Evolutionary conservation across 2,113 vertebrate genomes (phyloP).

Genomic region (Microcebus lehilahytsara): DNA sequence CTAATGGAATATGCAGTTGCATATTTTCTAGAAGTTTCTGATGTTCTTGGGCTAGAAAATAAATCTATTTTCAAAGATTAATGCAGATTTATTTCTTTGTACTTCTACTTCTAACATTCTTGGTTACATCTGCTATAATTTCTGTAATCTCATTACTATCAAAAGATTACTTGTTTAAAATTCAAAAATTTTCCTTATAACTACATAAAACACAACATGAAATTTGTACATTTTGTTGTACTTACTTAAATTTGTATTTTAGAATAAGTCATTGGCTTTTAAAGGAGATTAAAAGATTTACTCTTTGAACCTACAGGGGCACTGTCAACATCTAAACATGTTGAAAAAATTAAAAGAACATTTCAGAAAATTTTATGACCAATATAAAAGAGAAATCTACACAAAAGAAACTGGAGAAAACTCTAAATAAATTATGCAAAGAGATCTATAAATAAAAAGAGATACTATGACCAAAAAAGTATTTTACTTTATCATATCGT

Average conservation of each 20-base stretch:
- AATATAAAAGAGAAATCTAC: neutral
- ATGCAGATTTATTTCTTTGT: neutral
- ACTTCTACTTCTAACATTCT: neutral
- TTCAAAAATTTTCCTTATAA: neutral
- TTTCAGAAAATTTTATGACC: neutral
- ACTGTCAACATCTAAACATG: neutral
- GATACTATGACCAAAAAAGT: neutral
- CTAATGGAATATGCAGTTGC: neutral
- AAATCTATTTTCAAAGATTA: constrained; percentile 14
- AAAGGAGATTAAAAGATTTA: neutral
- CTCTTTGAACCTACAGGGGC: neutral
- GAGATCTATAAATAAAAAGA: neutral
- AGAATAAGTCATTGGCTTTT: neutral
- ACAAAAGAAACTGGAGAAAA: neutral
- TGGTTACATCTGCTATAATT: neutral
- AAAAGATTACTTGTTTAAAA: neutral
- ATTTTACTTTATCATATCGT: neutral
- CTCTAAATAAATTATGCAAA: neutral
- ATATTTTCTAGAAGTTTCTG: constrained; percentile 28
- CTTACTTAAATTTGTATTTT: neutral
- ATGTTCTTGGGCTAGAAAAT: neutral
- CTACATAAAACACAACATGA: neutral
- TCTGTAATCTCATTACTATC: neutral
- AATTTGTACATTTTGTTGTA: neutral
- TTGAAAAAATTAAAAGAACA: neutral